Percentiles rank a stretch among this genome's conserved stretches.
Evolutionary conservation across 2,113 vertebrate genomes (phyloP).

Genomic region (Probosciger aterrimus): DNA sequence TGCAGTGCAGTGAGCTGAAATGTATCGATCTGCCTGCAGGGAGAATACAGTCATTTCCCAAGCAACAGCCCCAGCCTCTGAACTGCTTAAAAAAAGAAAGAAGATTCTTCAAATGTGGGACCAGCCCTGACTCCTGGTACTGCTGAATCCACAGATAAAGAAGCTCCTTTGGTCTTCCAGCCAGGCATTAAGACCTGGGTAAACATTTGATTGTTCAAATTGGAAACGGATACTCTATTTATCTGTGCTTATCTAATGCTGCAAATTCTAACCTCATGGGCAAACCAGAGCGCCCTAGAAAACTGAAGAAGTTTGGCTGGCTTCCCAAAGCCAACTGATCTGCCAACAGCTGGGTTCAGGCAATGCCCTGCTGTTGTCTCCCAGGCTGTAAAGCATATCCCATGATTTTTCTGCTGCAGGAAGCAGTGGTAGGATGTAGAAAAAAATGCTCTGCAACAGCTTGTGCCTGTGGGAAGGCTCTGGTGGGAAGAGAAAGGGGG

Average conservation of each 20-base stretch:
- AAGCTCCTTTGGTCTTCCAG: neutral
- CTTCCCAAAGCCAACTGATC: neutral
- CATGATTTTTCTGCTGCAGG: neutral
- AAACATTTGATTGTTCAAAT: neutral
- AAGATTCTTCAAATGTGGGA: neutral
- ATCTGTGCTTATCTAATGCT: neutral
- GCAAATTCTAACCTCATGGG: neutral
- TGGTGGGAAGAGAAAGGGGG: neutral
- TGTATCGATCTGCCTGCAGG: conserved; percentile 31
- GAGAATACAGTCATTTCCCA: conserved; percentile 14
- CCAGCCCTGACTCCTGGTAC: neutral
- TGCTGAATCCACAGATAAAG: neutral
- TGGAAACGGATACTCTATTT: neutral
- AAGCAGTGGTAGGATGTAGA: neutral
- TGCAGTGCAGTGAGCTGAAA: conserved; percentile 42
- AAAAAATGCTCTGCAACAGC: neutral
- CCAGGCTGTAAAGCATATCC: neutral
- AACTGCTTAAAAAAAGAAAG: neutral
- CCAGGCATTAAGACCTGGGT: neutral
- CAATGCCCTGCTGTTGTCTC: neutral
- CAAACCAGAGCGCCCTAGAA: neutral
- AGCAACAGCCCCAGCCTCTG: neutral
- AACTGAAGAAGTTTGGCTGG: neutral
- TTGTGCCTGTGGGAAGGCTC: neutral
- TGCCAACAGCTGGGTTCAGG: neutral